Evolutionary conservation across 2,888 invertebrate species (phyloP).

Genomic region (Pterobdella sp.): DNA sequence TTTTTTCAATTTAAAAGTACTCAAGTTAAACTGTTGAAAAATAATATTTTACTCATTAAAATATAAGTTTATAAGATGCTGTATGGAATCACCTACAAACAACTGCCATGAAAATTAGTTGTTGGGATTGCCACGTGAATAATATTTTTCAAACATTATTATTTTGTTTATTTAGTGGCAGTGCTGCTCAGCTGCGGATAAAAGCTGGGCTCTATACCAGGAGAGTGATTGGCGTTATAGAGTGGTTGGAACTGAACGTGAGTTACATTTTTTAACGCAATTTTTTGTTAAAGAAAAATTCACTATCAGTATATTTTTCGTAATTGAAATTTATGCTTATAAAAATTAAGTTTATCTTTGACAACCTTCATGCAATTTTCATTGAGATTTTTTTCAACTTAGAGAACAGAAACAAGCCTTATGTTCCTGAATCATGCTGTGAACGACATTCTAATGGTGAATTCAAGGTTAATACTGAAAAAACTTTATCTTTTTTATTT

Average conservation of each 20-base stretch:
- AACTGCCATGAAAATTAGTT: too few relatives aligned
- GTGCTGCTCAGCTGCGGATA: conserved; percentile 26
- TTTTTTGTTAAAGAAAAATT: background rate
- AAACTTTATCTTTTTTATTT: background rate
- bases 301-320: background rate
- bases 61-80: too few relatives aligned
- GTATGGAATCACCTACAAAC: too few relatives aligned
- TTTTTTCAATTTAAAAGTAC: too few relatives aligned
- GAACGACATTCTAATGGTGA: conserved; percentile 12
- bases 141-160: too few relatives aligned
- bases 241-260: background rate
- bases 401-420: background rate
- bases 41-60: too few relatives aligned
- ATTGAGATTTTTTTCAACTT: conserved; percentile 8
- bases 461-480: conserved; percentile 19
- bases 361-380: background rate
- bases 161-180: conserved; percentile 24
- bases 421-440: conserved; percentile 22
- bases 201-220: conserved; percentile 28
- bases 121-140: too few relatives aligned
- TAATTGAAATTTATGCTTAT: background rate
- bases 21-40: too few relatives aligned
- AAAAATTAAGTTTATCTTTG: background rate
- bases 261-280: background rate
- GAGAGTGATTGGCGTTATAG: conserved; percentile 20